Percentiles rank a stretch among this genome's conserved stretches.
Evolutionary conservation across 2,113 vertebrate species (phyloP).

Genomic region (Cyphotilapia sp.): DNA sequence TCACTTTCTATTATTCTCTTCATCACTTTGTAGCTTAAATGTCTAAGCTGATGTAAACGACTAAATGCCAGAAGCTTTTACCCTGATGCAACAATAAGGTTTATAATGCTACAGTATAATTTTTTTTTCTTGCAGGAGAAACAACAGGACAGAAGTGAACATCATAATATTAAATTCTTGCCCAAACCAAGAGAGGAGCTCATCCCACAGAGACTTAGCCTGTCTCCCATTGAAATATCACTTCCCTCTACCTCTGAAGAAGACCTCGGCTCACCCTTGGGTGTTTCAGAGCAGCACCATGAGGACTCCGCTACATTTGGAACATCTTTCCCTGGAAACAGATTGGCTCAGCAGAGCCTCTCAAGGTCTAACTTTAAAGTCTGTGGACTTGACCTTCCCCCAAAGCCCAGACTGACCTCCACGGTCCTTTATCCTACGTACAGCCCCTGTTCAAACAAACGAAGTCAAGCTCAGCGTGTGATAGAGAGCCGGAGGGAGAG

Average conservation of each 20-base stretch:
- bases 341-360: slow-evolving; percentile 12
- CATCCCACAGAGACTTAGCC: background rate
- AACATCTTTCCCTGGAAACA: background rate
- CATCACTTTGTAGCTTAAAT: background rate
- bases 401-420: slow-evolving; percentile 45
- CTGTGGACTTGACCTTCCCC: slow-evolving; percentile 26
- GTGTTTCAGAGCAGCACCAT: background rate
- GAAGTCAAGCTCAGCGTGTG: background rate
- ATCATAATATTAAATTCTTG: background rate
- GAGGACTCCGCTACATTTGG: background rate
- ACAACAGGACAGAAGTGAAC: background rate
- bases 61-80: background rate
- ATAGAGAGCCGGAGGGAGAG: background rate
- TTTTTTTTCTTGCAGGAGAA: background rate
- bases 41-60: background rate
- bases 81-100: background rate
- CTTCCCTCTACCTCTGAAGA: background rate
- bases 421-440: slow-evolving; percentile 34
- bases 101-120: background rate
- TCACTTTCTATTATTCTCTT: background rate
- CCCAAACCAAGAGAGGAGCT: background rate
- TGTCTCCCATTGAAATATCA: background rate
- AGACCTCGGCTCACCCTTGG: background rate
- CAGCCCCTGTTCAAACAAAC: background rate
- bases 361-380: slow-evolving; percentile 35